Base-by-base conservation (phyloP, 1,140 invertebrate genomes). In the Cecropterus lyciades region DNA sequence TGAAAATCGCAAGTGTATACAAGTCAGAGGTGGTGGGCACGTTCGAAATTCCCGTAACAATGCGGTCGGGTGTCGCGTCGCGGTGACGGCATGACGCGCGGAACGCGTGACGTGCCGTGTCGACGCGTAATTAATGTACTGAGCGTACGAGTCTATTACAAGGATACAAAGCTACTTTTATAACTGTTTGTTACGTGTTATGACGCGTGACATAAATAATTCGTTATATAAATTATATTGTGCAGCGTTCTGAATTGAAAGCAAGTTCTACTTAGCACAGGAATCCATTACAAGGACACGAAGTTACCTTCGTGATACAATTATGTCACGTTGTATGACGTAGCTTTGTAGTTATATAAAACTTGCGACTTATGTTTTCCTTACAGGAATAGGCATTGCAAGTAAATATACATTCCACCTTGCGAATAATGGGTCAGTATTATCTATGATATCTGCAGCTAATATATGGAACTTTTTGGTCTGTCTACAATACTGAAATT, bases 71-170 rank as follows among this genome's bases (percentile, higher is more conserved):
- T 80, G 79, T 74, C 79, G 67, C 57, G 42, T 62, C 67, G 60
- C 69, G 70, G 77, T 69, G 75, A 70, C 72, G 63, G 65, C 59
- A 67, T 70, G 72, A 69, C 72, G 66, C 69, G 56, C 55, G 68
- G 69, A 65, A 68, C 53, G 57, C 46, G 60, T 65, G 66, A 51
- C 73, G 66, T 67, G 63, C 65, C 64, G 49, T 60, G 69, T 75
- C 75, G 71, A 71, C 73, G 68, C 66, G 72, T 75, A 75, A 87
- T 85, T 87, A 85, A 87, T 87, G 75, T 85, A 80, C 75, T 73
- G 71, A 75, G 73, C 70, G 72, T 37, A 59, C 24, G 24, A 30
- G 20, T 59, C 13, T 43, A 45, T 57, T 45, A 57, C 17, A 15
- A 14, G n/a, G n/a, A 10, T 14, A 10, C 7, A 4, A 51, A 14